Evolutionary conservation across 2,113 vertebrate genomes (phyloP).

Genomic region (Xenopus tropicalis): UCB_Xtro_10.0 CM004450.2:49652501-49653000

Average conservation of each 20-base stretch:
- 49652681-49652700: constrained; percentile 79
- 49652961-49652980: constrained; percentile 39
- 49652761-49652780: constrained; percentile 78
- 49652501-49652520: constrained; percentile 46
- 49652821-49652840: constrained; percentile 71
- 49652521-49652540: constrained; percentile 64
- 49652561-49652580: constrained; percentile 69
- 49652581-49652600: constrained; percentile 71
- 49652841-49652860: constrained; percentile 65
- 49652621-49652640: constrained; percentile 78
- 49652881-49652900: constrained; percentile 59
- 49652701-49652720: constrained; percentile 85
- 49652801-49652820: constrained; percentile 77
- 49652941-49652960: constrained; percentile 19
- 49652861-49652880: constrained; percentile 61
- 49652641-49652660: constrained; percentile 79
- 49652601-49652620: constrained; percentile 71
- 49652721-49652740: constrained; percentile 79
- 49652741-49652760: constrained; percentile 76
- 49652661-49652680: constrained; percentile 74
- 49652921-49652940: constrained; percentile 49
- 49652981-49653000: not conserved
- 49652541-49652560: constrained; percentile 72
- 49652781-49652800: constrained; percentile 75
- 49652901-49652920: constrained; percentile 53